phyloP scores from a whole-genome alignment of 2,888 invertebrate genomes.

The Amaurobius ferox region DNA sequence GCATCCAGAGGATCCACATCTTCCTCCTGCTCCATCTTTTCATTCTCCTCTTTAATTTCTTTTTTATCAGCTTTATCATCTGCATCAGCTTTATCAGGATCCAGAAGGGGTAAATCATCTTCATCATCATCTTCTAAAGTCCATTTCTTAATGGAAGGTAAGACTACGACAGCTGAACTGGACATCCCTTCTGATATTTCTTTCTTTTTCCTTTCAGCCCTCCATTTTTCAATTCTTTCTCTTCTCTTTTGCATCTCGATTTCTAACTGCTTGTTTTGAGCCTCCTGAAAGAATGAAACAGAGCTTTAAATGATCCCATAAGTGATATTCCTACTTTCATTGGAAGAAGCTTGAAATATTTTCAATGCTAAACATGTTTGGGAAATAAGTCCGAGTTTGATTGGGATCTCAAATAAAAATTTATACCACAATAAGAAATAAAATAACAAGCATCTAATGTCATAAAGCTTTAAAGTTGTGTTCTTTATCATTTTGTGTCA shows the following conservation, averaged over 20 bases:
- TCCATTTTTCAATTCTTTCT: slow-evolving; percentile 96
- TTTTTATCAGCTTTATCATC: slow-evolving; percentile 57
- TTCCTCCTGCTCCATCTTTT: slow-evolving; percentile 78
- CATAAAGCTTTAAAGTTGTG: no score
- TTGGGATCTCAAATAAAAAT: no score
- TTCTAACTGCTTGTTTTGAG: slow-evolving; percentile 92
- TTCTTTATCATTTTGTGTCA: no score
- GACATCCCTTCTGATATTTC: slow-evolving; percentile 83
- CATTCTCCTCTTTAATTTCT: slow-evolving; percentile 74
- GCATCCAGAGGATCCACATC: slow-evolving; percentile 98
- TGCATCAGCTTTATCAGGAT: slow-evolving; percentile 76
- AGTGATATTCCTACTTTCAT: no score
- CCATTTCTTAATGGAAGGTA: slow-evolving; percentile 71
- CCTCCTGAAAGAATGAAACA: slow-evolving; percentile 85
- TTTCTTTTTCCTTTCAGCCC: slow-evolving; percentile 92
- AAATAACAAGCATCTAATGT: no score
- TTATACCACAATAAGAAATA: no score
- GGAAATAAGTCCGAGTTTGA: no score
- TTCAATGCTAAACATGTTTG: no score
- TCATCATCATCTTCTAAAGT: slow-evolving; percentile 88
- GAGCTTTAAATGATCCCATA: no score
- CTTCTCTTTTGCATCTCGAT: slow-evolving; percentile 96
- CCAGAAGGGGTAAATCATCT: slow-evolving; percentile 84
- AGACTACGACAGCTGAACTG: slow-evolving; percentile 72
- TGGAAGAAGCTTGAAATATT: no score